Evolutionary conservation across 2,888 invertebrate species (phyloP).

Genomic region (Epinotia brunnichana): DNA sequence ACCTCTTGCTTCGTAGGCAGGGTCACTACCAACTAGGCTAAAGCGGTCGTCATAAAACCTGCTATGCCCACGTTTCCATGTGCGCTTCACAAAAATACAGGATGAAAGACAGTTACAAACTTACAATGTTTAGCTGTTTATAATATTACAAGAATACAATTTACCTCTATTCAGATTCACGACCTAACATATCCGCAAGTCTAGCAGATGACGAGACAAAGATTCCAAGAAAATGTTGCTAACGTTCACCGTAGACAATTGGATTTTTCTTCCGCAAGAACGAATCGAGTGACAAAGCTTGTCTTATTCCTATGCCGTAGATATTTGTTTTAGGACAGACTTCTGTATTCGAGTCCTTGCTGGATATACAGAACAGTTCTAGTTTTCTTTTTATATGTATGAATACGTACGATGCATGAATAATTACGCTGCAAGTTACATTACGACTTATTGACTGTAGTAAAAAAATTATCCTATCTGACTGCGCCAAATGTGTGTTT

Average conservation of each 20-base stretch:
- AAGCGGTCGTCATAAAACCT: too few relatives aligned
- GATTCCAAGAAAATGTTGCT: not conserved
- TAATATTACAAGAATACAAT: too few relatives aligned
- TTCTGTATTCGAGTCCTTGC: not conserved
- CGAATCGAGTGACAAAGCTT: constrained; percentile 14
- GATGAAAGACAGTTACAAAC: too few relatives aligned
- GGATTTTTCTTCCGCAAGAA: constrained; percentile 25
- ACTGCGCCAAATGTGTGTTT: not conserved
- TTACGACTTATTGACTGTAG: not conserved
- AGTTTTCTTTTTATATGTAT: not conserved
- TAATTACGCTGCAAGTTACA: not conserved
- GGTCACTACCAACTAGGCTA: too few relatives aligned
- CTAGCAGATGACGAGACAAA: not conserved
- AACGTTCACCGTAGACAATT: constrained; percentile 23
- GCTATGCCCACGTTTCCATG: too few relatives aligned
- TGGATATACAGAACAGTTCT: not conserved
- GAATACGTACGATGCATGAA: not conserved
- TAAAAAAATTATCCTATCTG: not conserved
- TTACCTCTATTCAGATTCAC: not conserved
- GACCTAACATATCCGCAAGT: not conserved
- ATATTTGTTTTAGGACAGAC: constrained; percentile 17
- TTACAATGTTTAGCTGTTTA: too few relatives aligned
- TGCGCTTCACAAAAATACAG: too few relatives aligned
- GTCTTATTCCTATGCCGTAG: not conserved
- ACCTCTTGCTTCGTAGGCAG: too few relatives aligned